Conservation (phyloP, 2,797 vertebrate genomes). For the Ctenopoma kingsleyae region DNA sequence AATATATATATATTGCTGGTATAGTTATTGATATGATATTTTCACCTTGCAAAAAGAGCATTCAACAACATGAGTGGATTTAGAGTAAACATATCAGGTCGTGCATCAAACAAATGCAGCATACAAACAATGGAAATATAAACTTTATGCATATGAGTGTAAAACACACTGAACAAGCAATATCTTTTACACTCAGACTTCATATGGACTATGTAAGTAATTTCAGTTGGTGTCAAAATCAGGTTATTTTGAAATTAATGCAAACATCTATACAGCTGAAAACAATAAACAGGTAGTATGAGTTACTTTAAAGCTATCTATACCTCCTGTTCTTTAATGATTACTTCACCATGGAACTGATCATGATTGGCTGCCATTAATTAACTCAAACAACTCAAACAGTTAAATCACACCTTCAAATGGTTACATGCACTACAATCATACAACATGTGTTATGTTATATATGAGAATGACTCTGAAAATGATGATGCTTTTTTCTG, state of each 20-base stretch:
- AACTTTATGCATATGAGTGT: not conserved
- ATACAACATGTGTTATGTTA: slow-evolving; percentile 1
- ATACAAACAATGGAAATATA: slow-evolving; percentile 5
- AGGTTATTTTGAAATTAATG: slow-evolving; percentile 21
- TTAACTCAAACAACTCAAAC: not conserved
- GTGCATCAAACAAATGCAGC: not conserved
- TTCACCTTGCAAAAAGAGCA: slow-evolving; percentile 37
- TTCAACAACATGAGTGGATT: slow-evolving; percentile 17
- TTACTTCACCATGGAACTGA: not conserved
- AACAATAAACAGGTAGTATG: slow-evolving; percentile 1
- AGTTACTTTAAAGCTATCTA: not conserved
- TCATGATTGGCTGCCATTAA: not conserved
- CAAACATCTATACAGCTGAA: not conserved
- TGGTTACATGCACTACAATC: not conserved
- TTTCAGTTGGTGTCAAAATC: slow-evolving; percentile 10
- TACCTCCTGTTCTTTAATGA: too few species aligned
- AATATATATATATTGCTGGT: not conserved
- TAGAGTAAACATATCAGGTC: slow-evolving; percentile 11
- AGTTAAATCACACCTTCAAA: slow-evolving; percentile 13
- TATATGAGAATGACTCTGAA: too few species aligned
- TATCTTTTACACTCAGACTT: slow-evolving; percentile 1
- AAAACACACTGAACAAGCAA: not conserved
- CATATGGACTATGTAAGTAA: not conserved
- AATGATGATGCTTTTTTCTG: not conserved
- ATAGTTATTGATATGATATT: slow-evolving; percentile 33